These are phyloP conservation scores for Tragelaphus eurycerus DNA, from an alignment of 2,797 vertebrate species.

Conservation along the genomic window DNA sequence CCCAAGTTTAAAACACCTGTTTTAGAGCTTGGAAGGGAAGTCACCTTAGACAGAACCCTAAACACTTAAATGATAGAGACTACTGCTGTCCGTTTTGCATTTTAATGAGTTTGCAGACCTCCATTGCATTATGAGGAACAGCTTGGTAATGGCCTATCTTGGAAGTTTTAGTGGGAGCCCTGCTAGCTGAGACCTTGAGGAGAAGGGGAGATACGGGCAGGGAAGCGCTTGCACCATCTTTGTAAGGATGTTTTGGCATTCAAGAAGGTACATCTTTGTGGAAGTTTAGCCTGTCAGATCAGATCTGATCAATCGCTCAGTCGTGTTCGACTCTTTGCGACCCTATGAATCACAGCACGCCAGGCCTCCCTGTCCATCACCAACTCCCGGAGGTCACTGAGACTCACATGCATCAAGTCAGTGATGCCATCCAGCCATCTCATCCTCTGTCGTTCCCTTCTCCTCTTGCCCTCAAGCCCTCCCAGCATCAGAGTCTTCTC, in stretches of 20 bases:
- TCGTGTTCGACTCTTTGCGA: no score
- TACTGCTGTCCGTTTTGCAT: neutral
- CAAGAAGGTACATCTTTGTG: neutral
- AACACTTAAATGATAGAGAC: neutral
- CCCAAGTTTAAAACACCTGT: neutral
- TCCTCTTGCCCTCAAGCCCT: no score
- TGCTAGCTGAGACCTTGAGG: neutral
- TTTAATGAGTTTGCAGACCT: neutral
- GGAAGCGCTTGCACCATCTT: neutral
- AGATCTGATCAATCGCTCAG: no score
- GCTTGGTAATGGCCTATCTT: neutral
- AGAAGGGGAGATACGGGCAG: neutral
- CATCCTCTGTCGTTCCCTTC: no score
- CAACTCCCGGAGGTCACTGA: no score
- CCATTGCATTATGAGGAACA: neutral
- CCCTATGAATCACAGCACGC: no score
- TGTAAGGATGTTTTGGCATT: neutral
- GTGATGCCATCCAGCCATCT: no score
- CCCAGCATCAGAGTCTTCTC: no score
- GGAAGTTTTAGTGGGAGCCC: neutral
- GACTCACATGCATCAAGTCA: no score
- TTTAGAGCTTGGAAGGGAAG: neutral
- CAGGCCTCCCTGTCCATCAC: no score
- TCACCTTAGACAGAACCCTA: neutral
- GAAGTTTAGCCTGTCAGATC: neutral